Evolutionary conservation across 2,113 vertebrate genomes (phyloP).

Genomic region (Coryphaenoides rupestris): DNA sequence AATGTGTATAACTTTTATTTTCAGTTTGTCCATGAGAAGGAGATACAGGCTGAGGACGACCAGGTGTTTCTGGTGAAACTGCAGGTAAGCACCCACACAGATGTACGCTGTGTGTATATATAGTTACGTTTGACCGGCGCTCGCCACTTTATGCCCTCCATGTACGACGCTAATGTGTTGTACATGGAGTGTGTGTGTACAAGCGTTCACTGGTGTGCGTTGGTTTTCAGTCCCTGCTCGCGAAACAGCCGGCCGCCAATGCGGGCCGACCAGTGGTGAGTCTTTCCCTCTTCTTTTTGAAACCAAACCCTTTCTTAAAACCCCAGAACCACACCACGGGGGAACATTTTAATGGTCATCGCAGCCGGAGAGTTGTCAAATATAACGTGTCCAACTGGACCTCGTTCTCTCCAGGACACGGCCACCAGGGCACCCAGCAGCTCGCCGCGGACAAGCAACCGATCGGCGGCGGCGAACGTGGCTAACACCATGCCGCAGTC

Average conservation of each 20-base stretch:
- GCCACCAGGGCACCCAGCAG: slow-evolving; percentile 87
- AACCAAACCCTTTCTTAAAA: no score
- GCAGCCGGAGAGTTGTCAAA: no score
- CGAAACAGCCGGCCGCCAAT: slow-evolving; percentile 89
- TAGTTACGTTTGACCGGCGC: no score
- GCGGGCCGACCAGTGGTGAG: slow-evolving; percentile 94
- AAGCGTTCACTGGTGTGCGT: neutral
- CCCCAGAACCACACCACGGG: no score
- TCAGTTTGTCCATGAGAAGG: slow-evolving; percentile 99
- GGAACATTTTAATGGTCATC: no score
- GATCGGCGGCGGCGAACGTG: slow-evolving; percentile 87
- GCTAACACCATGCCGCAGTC: slow-evolving; percentile 90
- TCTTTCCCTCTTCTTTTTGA: slow-evolving; percentile 42
- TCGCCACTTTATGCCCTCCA: no score
- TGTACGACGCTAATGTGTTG: no score
- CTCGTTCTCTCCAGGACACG: slow-evolving; percentile 73
- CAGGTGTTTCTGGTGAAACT: slow-evolving; percentile 97
- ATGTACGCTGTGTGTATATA: no score
- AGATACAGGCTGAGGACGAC: slow-evolving; percentile 96
- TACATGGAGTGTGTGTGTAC: neutral
- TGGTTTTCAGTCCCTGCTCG: slow-evolving; percentile 83
- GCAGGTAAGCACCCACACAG: no score
- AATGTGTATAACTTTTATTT: neutral
- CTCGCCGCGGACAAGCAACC: slow-evolving; percentile 89
- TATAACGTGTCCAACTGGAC: no score